phyloP scores from a whole-genome alignment of 2,113 vertebrate species.

The Campylomormyrus numenius region DNA sequence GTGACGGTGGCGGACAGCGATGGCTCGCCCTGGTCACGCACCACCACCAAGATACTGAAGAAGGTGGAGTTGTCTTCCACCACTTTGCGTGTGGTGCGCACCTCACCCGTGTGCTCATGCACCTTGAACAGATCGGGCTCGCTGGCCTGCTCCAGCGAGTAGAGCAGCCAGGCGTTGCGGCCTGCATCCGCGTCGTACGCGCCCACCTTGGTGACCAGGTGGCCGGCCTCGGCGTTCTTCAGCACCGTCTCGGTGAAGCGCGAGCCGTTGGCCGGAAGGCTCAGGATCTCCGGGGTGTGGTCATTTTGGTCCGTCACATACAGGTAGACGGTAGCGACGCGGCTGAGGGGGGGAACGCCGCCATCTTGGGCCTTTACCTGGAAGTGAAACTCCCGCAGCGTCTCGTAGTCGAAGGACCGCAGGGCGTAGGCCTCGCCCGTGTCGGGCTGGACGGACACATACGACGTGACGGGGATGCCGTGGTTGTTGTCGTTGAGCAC shows the following conservation, averaged over 20 bases:
- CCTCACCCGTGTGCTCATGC: conserved; percentile 85
- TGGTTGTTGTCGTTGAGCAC: conserved; percentile 84
- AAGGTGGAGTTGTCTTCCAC: conserved; percentile 75
- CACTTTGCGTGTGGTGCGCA: conserved; percentile 84
- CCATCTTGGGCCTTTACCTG: conserved; percentile 88
- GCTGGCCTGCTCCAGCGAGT: conserved; percentile 71
- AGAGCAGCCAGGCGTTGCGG: conserved; percentile 90
- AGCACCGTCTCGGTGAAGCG: conserved; percentile 81
- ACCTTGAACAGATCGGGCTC: conserved; percentile 85
- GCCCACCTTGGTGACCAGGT: conserved; percentile 90
- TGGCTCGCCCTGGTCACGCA: conserved; percentile 85
- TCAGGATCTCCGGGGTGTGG: conserved; percentile 82
- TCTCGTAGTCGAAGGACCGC: conserved; percentile 91
- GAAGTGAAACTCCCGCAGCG: conserved; percentile 85
- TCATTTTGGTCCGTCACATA: conserved; percentile 89
- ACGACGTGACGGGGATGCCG: conserved; percentile 82
- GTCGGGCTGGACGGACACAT: conserved; percentile 83
- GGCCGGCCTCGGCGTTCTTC: conserved; percentile 75
- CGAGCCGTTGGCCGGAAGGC: conserved; percentile 79
- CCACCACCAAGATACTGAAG: conserved; percentile 78
- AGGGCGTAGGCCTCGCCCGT: conserved; percentile 84
- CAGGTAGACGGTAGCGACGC: conserved; percentile 80
- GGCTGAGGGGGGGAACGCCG: conserved; percentile 80
- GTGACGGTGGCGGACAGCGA: conserved; percentile 77
- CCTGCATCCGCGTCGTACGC: conserved; percentile 93